phyloP scores from a whole-genome alignment of 2,113 vertebrate genomes.

The Anguilla rostrata region DNA sequence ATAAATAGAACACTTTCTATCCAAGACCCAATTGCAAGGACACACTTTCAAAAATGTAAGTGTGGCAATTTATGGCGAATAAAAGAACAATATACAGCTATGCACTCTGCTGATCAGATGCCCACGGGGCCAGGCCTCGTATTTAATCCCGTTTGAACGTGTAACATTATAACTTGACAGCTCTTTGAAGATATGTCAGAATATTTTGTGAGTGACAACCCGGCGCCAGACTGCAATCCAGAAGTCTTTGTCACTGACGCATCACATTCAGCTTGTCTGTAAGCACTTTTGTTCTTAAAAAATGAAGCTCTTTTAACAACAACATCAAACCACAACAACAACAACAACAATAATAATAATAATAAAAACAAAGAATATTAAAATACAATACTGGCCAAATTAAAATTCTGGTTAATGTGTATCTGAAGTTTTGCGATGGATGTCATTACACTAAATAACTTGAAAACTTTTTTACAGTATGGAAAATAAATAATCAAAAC shows the following conservation, averaged over 20 bases:
- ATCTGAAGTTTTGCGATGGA: not conserved
- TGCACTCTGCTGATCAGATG: conserved; percentile 19
- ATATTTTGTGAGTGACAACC: conserved; percentile 31
- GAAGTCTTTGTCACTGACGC: conserved; percentile 4
- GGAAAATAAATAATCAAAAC: not conserved
- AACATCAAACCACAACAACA: too few species aligned
- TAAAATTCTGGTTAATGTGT: not conserved
- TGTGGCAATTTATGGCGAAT: not conserved
- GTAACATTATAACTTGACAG: conserved; percentile 34
- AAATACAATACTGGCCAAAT: not conserved
- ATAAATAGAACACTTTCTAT: not conserved
- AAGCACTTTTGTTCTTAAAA: not conserved
- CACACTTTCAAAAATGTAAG: not conserved
- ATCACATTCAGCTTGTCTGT: not conserved
- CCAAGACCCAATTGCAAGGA: not conserved
- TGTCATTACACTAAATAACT: not conserved
- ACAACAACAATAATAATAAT: not conserved
- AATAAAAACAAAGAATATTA: conserved; percentile 1
- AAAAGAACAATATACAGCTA: conserved; percentile 21
- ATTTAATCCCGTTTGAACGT: conserved; percentile 26
- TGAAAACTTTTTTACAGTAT: not conserved
- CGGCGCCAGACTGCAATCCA: conserved; percentile 27
- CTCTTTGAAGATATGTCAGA: conserved; percentile 34
- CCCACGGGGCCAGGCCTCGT: conserved; percentile 20
- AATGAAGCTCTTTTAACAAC: not conserved